Evolutionary conservation across 2,113 vertebrate genomes (phyloP).

Genomic region (Mirounga angustirostris): DNA sequence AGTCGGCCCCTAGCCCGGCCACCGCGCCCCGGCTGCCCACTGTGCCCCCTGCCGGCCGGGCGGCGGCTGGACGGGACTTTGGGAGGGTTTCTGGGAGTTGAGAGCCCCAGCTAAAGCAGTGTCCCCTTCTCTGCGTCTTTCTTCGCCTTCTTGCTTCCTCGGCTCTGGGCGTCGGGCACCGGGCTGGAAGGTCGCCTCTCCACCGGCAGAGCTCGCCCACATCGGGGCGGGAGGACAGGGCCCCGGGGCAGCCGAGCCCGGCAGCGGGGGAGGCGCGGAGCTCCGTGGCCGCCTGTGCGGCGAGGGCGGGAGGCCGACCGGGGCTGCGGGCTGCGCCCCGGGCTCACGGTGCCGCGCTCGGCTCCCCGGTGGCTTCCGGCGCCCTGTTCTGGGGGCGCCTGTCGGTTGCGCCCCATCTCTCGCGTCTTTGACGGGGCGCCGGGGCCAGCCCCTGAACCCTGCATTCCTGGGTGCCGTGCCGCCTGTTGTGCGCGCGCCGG

Average conservation of each 20-base stretch:
- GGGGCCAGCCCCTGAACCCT: not conserved
- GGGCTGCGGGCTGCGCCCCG: not conserved
- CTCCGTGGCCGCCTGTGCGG: not conserved
- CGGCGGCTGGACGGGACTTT: not conserved
- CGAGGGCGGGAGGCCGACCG: constrained; percentile 35
- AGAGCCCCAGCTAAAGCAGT: not conserved
- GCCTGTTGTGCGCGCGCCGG: constrained; percentile 58
- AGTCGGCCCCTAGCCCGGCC: not conserved
- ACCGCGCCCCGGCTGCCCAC: not conserved
- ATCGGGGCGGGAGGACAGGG: constrained; percentile 50
- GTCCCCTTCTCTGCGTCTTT: constrained; percentile 47
- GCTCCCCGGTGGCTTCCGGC: not conserved
- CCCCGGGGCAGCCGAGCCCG: constrained; percentile 46
- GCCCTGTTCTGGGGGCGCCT: not conserved
- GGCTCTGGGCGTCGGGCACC: constrained; percentile 49
- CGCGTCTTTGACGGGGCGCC: not conserved
- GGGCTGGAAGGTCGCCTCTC: constrained; percentile 17
- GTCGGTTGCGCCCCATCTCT: not conserved
- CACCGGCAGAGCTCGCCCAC: constrained; percentile 56
- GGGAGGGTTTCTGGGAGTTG: constrained; percentile 19
- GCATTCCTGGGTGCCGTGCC: not conserved
- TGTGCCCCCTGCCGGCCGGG: constrained; percentile 74
- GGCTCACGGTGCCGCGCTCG: not conserved
- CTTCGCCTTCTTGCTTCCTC: not conserved
- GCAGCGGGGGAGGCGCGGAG: constrained; percentile 49